These are phyloP conservation scores for Oreochromis niloticus DNA, from an alignment of 2,113 vertebrate species.

Conservation along the genomic window DNA sequence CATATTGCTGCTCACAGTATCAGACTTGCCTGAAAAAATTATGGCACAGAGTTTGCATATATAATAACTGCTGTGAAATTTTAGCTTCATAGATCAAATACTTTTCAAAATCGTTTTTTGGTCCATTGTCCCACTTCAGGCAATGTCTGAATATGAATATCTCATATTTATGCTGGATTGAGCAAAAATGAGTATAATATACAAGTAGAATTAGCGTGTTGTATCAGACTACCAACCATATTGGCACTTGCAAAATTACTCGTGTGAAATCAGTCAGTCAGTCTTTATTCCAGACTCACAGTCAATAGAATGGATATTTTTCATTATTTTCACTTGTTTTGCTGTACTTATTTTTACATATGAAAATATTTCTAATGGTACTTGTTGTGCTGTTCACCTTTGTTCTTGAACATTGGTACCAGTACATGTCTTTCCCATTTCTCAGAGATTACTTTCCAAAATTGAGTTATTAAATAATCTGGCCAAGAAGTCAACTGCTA, in stretches of 20 bases:
- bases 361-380: neutral
- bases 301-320: rapidly evolving
- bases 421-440: neutral
- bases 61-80: neutral
- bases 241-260: neutral
- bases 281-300: neutral
- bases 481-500: neutral
- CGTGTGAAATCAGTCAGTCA: neutral
- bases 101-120: neutral
- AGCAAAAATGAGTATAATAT: neutral
- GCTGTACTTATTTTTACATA: neutral
- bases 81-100: neutral
- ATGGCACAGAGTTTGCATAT: neutral
- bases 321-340: neutral
- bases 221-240: neutral
- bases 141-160: neutral
- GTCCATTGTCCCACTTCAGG: neutral
- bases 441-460: neutral
- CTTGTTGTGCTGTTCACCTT: neutral
- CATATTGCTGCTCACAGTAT: neutral
- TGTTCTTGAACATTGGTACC: neutral
- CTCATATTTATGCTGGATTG: neutral
- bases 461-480: neutral
- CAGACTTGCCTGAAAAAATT: neutral
- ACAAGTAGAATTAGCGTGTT: rapidly evolving